These are phyloP conservation scores for Elmis aenea DNA, from an alignment of 2,888 invertebrate genomes.

Conservation along the genomic window DNA sequence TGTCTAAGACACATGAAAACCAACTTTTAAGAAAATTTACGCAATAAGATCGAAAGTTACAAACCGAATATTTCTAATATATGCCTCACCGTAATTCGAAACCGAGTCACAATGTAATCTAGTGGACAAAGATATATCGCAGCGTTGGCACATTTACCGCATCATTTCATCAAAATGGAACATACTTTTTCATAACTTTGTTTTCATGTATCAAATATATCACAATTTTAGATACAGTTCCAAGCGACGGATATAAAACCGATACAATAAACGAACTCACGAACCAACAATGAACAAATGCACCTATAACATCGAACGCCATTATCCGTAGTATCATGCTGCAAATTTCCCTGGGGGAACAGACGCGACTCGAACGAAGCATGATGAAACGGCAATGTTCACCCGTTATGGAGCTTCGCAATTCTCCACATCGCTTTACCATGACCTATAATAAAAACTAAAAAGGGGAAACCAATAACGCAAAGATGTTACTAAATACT, in stretches of 20 bases:
- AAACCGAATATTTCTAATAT: no score
- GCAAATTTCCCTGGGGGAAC: conserved; percentile 44
- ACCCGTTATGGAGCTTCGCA: conserved; percentile 19
- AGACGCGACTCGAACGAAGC: conserved; percentile 30
- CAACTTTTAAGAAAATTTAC: no score
- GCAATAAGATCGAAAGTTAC: no score
- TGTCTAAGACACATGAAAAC: no score
- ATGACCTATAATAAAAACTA: conserved; percentile 16
- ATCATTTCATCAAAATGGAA: neutral
- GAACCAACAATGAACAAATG: conserved; percentile 35
- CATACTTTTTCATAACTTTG: conserved; percentile 1
- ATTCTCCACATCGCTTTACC: conserved; percentile 17
- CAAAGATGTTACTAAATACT: no score
- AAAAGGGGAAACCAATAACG: no score
- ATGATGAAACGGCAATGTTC: conserved; percentile 38
- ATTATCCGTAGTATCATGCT: conserved; percentile 42
- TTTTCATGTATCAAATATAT: no score
- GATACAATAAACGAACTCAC: conserved; percentile 18
- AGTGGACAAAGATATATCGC: no score
- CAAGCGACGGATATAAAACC: conserved; percentile 12
- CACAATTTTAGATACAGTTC: conserved; percentile 1
- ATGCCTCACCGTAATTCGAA: no score
- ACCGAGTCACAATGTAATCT: no score
- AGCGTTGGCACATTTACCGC: neutral
- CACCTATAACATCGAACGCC: conserved; percentile 41